These are phyloP conservation scores for Pseudochirops cupreus DNA, from an alignment of 2,797 vertebrate genomes.

Conservation along the genomic window DNA sequence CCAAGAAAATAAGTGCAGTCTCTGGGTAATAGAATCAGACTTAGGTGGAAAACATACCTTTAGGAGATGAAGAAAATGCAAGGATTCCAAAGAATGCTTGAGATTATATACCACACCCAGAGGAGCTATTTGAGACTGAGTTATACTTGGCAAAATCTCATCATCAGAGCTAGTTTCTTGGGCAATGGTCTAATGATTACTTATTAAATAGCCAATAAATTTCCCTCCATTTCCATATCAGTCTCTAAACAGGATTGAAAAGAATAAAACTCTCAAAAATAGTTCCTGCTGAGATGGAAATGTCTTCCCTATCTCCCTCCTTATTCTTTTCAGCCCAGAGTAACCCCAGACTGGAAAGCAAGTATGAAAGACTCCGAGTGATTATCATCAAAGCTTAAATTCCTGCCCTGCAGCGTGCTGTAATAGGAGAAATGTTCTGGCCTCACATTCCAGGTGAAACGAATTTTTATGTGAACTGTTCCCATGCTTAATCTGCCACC, in stretches of 20 bases:
- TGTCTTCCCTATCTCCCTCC: slow-evolving; percentile 49
- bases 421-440: slow-evolving; percentile 72
- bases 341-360: slow-evolving; percentile 66
- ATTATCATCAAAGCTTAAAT: slow-evolving; percentile 64
- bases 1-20: slow-evolving; percentile 22
- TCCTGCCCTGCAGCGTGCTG: slow-evolving; percentile 69
- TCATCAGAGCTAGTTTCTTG: neutral
- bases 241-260: slow-evolving; percentile 45
- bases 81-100: slow-evolving; percentile 4
- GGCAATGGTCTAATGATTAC: slow-evolving; percentile 25
- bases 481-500: slow-evolving; percentile 57
- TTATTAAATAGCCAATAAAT: slow-evolving; percentile 51
- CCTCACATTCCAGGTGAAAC: slow-evolving; percentile 77
- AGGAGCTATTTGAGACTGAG: slow-evolving; percentile 36
- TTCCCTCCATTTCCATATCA: slow-evolving; percentile 56
- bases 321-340: slow-evolving; percentile 51
- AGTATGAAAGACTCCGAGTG: slow-evolving; percentile 40
- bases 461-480: slow-evolving; percentile 49
- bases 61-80: slow-evolving; percentile 23
- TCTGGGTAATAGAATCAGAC: slow-evolving; percentile 14
- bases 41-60: slow-evolving; percentile 44
- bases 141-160: slow-evolving; percentile 23
- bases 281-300: slow-evolving; percentile 65
- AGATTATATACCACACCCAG: neutral
- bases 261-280: slow-evolving; percentile 59